Base-by-base conservation (phyloP, 2,113 vertebrate genomes). In the Chaetodon auriga region DNA sequence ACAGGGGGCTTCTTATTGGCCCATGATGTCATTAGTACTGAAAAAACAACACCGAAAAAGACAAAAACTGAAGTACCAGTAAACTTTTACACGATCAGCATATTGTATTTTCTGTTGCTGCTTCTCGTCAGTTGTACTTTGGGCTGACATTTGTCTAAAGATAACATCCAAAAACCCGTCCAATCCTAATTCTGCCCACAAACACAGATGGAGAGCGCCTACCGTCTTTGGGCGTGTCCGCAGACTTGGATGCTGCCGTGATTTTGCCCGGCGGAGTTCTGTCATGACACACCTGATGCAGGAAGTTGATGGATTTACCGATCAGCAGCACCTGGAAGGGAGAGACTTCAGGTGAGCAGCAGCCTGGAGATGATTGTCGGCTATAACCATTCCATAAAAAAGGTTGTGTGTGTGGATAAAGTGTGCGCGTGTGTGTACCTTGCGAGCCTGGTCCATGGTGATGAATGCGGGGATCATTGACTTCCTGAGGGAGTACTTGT, bases 391-490 rank as follows among this genome's bases (percentile, higher is more conserved):
- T n/a, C 8, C 3, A 23, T 13, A 45, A 23, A 35, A 36, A 1
- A 15, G n/a, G n/a, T 55, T 55, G 3, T 9, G 30, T 30, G 30
- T 30, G 30, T 21, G 8, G 46, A n/a, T 41, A 1, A 23, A 61
- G 23, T 5, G 53, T 68, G 64, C 23, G 61, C 74, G 54, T 9
- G 45, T 1, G 55, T 38, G 18, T 90, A 99, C 98, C 98, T 99
- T 99, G 87, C 96, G 96, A 60, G 97, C 97, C 68, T 99, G 98
- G 64, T 99, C 97, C 97, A 97, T 99, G 14, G 97, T 98, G 84
- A 99, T 96, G 90, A 99, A 99, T 0, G 98, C 97, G 1, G 98
- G 98, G 78, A 99, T 98, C 98, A 99, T 99, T 0, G 97, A 98
- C 81, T 97, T 99, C 90, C 98, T 96, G 90, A 99, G 91, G 23